These are phyloP conservation scores for Polymixis flavicincta DNA, from an alignment of 2,888 invertebrate species.

Conservation along the genomic window DNA sequence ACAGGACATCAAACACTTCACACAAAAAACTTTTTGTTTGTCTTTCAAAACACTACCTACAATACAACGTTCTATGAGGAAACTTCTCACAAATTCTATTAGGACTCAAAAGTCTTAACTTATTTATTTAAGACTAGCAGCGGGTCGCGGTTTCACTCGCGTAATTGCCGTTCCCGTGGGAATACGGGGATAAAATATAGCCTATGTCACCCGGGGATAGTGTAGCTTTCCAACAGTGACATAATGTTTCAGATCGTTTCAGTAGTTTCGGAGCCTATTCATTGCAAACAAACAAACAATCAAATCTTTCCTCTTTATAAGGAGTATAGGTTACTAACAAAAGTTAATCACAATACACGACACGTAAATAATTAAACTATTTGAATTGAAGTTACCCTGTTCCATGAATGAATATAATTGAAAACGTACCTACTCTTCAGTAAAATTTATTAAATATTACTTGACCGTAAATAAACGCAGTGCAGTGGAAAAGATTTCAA, in stretches of 20 bases:
- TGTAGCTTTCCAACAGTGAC: too few relatives aligned
- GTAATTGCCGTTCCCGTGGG: too few relatives aligned
- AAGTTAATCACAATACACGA: too few relatives aligned
- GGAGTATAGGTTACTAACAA: too few relatives aligned
- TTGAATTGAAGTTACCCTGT: neutral
- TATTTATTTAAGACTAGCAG: neutral
- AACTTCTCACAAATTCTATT: slow-evolving; percentile 21
- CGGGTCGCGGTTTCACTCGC: too few relatives aligned
- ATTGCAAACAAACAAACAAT: too few relatives aligned
- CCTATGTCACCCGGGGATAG: too few relatives aligned
- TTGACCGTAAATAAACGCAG: slow-evolving; percentile 11
- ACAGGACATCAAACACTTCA: neutral
- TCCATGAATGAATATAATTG: neutral
- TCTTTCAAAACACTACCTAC: neutral
- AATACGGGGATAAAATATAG: too few relatives aligned
- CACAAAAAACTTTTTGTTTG: neutral
- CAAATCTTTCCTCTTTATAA: too few relatives aligned
- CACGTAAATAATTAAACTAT: neutral
- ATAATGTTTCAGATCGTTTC: too few relatives aligned
- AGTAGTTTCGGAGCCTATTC: too few relatives aligned
- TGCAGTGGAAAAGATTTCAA: slow-evolving; percentile 74
- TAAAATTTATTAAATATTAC: neutral
- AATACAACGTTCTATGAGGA: neutral
- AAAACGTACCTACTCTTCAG: neutral
- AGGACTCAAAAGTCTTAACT: neutral